A percentile compares a stretch with the other conserved stretches of the same genome.
These are phyloP conservation scores for Lasius fuliginosus DNA, from an alignment of 2,888 invertebrate species.

Conservation along the genomic window DNA sequence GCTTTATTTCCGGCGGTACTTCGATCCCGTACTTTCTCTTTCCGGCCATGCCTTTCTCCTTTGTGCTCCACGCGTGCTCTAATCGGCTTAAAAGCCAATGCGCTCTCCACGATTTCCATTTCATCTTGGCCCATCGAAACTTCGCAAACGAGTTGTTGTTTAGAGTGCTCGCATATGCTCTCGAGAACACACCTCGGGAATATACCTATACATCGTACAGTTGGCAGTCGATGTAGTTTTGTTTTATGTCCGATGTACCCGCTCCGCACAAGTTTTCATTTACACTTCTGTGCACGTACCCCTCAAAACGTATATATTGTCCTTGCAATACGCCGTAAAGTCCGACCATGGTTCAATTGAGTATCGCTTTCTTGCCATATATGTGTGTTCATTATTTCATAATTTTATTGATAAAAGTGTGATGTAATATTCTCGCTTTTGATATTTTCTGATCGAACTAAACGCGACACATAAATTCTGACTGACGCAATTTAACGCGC, in stretches of 20 bases:
- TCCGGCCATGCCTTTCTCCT: background rate
- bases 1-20: constrained; percentile 35
- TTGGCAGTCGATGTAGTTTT: constrained; percentile 28
- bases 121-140: constrained; percentile 46
- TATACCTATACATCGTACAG: constrained; percentile 4
- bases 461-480: background rate
- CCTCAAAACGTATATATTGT: constrained; percentile 28
- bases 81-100: constrained; percentile 52
- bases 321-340: background rate
- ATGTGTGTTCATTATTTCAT: background rate
- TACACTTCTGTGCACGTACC: constrained; percentile 6
- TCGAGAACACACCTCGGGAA: constrained; percentile 14
- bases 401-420: background rate
- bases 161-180: constrained; percentile 32
- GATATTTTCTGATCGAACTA: background rate
- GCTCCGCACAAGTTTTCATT: constrained; percentile 34
- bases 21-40: constrained; percentile 15
- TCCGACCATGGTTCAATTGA: constrained; percentile 8
- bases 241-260: constrained; percentile 27
- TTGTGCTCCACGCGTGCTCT: constrained; percentile 5
- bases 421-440: background rate
- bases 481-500: background rate
- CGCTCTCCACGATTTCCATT: constrained; percentile 44
- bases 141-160: constrained; percentile 40
- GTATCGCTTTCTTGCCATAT: background rate